These are phyloP conservation scores for Phodopus roborovskii DNA, from an alignment of 2,113 vertebrate genomes.

Conservation along the genomic window DNA sequence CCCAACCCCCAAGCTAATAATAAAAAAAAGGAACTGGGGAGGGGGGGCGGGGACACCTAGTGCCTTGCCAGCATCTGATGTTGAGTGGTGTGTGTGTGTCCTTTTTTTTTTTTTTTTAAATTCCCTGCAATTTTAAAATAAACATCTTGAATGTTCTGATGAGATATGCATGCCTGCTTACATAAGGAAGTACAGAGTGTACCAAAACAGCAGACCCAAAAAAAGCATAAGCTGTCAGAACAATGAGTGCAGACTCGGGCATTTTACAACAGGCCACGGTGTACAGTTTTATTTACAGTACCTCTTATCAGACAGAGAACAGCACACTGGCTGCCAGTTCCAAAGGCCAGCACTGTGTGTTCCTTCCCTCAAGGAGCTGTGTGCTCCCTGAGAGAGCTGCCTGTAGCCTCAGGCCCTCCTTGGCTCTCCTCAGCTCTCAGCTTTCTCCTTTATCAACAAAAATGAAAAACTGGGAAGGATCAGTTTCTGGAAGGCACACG, in stretches of 20 bases:
- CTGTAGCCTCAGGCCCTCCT: background rate
- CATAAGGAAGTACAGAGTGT: slow-evolving; percentile 95
- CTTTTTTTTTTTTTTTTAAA: slow-evolving; percentile 79
- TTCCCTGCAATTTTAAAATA: slow-evolving; percentile 89
- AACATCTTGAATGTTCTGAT: slow-evolving; percentile 91
- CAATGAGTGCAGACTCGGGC: slow-evolving; percentile 96
- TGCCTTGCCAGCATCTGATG: slow-evolving; percentile 64
- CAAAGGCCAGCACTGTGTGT: slow-evolving; percentile 94
- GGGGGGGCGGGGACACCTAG: background rate
- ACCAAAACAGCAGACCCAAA: slow-evolving; percentile 94
- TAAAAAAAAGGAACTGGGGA: background rate
- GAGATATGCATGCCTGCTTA: slow-evolving; percentile 93
- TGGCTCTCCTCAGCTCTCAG: background rate
- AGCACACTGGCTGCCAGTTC: slow-evolving; percentile 93
- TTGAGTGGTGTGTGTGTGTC: slow-evolving; percentile 68
- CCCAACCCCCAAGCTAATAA: slow-evolving; percentile 32
- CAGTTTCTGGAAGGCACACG: slow-evolving; percentile 76
- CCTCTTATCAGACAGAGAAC: slow-evolving; percentile 97
- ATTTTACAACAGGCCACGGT: slow-evolving; percentile 90
- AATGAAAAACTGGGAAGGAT: slow-evolving; percentile 80
- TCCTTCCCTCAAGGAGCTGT: slow-evolving; percentile 91
- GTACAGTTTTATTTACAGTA: slow-evolving; percentile 99
- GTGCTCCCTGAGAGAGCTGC: slow-evolving; percentile 83
- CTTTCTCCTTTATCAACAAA: slow-evolving; percentile 83
- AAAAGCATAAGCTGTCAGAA: slow-evolving; percentile 94